Base-by-base conservation (phyloP, 2,888 invertebrate genomes). In the Apomyelois bistriatella region DNA sequence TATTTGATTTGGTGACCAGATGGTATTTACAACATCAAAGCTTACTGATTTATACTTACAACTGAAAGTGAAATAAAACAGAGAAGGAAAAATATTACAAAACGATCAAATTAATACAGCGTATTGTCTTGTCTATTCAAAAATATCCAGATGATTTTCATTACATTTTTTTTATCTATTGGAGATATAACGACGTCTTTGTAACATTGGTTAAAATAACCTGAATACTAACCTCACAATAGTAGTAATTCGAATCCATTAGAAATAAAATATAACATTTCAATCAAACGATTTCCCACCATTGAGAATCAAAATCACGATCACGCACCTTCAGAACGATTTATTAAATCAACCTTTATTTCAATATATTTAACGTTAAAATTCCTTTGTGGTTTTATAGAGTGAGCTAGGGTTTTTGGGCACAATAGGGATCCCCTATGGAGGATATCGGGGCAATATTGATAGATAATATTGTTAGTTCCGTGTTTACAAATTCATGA, bases 381-480 rank as follows among this genome's bases (percentile, higher is more conserved):
- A 49, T 38, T 62, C 7, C 28, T 10, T 47, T 53, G 38, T 48
- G 22, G 22, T 22, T 22, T 15, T 15, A 12, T 22, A 7, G 10
- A n/a, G 16, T 22, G 38, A 37, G 36, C 17, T 8, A 7, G 10
- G 51, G 58, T 41, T 51, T 61, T 63, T 41, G 9, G 64, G 82
- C 78, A 82, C 83, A 68, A 65, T 70, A 46, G 56, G 59, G 53
- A 68, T 76, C 79, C 77, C 76, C 68, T 68, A 68, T 68, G 61
- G 64, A 73, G 67, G 68, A 80, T 79, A 82, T 82, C 75, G 72
- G 58, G 68, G 74, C 80, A 85, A 83, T 85, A 79, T 84, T 83
- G 82, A 82, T 83, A 83, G 80, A 85, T 85, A 85, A 85, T 84
- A 85, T 84, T 85, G 81, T 84, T 79, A 79, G 77, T 79, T 66